Evolutionary conservation across 2,888 invertebrate species (phyloP).

Genomic region (Hipparchia sbordonii): DNA sequence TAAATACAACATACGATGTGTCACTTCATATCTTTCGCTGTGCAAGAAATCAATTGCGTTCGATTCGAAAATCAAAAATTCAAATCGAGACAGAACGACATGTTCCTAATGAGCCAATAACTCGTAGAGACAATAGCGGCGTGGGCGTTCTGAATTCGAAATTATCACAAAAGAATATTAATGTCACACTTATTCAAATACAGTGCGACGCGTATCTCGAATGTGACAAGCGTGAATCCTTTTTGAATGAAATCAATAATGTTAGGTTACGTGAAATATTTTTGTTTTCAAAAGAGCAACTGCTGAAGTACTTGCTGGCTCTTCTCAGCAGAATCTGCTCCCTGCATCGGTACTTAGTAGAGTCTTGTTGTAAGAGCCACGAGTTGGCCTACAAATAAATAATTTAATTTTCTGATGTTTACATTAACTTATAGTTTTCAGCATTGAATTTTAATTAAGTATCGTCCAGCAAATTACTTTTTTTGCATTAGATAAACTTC

Average conservation of each 20-base stretch:
- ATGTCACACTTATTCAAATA: slow-evolving; percentile 82
- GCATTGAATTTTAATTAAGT: not conserved
- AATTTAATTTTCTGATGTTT: no score
- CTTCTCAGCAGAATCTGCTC: no score
- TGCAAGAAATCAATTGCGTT: slow-evolving; percentile 69
- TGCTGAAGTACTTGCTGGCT: no score
- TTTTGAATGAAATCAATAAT: slow-evolving; percentile 7
- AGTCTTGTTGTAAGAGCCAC: no score
- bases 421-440: no score
- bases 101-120: slow-evolving; percentile 82
- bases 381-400: no score
- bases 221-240: slow-evolving; percentile 37
- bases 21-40: slow-evolving; percentile 55
- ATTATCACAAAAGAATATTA: slow-evolving; percentile 82
- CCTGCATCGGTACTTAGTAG: no score
- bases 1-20: slow-evolving; percentile 39
- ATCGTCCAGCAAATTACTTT: not conserved
- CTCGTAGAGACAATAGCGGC: slow-evolving; percentile 76
- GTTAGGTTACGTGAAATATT: not conserved
- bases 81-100: slow-evolving; percentile 73
- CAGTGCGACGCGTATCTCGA: slow-evolving; percentile 47
- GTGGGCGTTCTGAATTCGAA: slow-evolving; percentile 78
- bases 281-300: no score
- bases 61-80: slow-evolving; percentile 79
- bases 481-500: no score